Conservation (phyloP, 2,113 vertebrate genomes). For the Salvelinus namaycush region DNA sequence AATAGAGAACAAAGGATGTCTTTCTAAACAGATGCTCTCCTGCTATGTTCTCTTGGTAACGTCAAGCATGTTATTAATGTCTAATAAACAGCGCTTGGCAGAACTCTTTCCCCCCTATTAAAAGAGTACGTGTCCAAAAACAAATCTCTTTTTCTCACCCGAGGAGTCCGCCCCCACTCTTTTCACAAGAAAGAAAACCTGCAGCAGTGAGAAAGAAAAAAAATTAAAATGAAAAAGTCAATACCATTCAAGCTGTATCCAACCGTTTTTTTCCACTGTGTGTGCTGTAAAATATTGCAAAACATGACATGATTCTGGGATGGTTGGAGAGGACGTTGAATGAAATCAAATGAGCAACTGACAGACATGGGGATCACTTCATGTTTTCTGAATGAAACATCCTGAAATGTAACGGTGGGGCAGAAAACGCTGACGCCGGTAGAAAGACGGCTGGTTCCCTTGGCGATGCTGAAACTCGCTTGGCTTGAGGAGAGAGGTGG, state of each 20-base stretch:
- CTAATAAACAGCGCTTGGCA: constrained; percentile 8
- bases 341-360: constrained; percentile 59
- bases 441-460: constrained; percentile 56
- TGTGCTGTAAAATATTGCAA: constrained; percentile 16
- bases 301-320: constrained; percentile 16
- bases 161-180: background rate
- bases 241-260: constrained; percentile 7
- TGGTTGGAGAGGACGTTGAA: constrained; percentile 29
- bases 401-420: constrained; percentile 54
- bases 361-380: constrained; percentile 34
- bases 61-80: constrained; percentile 21
- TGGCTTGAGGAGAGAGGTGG: too few species aligned
- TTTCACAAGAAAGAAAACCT: background rate
- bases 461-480: constrained; percentile 50
- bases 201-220: too few species aligned
- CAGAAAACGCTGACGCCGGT: constrained; percentile 62
- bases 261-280: constrained; percentile 5
- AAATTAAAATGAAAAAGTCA: background rate
- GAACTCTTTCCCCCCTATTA: background rate
- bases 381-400: constrained; percentile 79
- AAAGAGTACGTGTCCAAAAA: constrained; percentile 16
- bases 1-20: constrained; percentile 24
- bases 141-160: constrained; percentile 11
- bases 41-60: constrained; percentile 36
- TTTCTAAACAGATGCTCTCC: constrained; percentile 24